Percentiles rank a stretch among this genome's conserved stretches.
These are phyloP conservation scores for Hyperoodon ampullatus DNA, from an alignment of 2,113 vertebrate species.

Conservation along the genomic window DNA sequence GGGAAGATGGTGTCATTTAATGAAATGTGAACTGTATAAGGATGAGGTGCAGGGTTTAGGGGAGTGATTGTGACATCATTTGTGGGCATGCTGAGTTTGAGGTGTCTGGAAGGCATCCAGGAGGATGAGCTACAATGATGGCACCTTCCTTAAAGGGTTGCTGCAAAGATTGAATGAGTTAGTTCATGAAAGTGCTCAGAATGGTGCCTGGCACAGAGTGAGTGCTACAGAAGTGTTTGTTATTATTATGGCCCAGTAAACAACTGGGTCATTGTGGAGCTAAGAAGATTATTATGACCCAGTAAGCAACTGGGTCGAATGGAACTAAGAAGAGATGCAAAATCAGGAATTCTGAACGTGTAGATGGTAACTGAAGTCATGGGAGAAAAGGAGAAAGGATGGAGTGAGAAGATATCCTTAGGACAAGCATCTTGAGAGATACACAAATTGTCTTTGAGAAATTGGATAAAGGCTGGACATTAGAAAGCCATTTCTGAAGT, in stretches of 20 bases:
- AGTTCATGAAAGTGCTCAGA: neutral
- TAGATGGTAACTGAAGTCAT: neutral
- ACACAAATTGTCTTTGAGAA: neutral
- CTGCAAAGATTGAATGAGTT: neutral
- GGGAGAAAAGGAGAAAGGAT: neutral
- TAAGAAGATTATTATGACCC: conserved; percentile 66
- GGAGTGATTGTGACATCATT: neutral
- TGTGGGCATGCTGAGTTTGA: neutral
- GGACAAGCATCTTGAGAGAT: neutral
- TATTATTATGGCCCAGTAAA: conserved; percentile 36
- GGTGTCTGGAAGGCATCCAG: neutral
- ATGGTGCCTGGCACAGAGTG: neutral
- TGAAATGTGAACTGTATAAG: neutral
- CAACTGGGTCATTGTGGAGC: conserved; percentile 31
- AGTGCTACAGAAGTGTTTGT: neutral
- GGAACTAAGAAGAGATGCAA: neutral
- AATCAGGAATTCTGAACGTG: neutral
- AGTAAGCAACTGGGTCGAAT: conserved; percentile 69
- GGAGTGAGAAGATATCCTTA: neutral
- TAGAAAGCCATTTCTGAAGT: neutral
- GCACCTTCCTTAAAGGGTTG: neutral
- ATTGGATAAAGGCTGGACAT: neutral
- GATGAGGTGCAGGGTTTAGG: neutral
- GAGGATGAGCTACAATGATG: neutral
- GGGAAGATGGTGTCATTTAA: neutral